Base-by-base conservation (phyloP, 2,113 vertebrate genomes). In the Theristicus caerulescens region DNA sequence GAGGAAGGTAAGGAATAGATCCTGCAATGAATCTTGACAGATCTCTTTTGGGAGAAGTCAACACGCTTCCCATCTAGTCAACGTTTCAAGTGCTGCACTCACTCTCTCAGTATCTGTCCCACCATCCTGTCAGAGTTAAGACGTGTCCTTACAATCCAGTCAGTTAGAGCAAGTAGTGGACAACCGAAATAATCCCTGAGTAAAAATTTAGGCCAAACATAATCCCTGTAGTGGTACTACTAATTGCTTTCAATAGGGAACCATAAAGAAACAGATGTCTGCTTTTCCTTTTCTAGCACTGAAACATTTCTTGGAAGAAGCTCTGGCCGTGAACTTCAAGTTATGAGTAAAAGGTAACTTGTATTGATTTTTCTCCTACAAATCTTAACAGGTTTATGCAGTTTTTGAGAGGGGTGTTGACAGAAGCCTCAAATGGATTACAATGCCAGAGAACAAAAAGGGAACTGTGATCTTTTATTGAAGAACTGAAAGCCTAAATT, bases 401-500 rank as follows among this genome's bases (percentile, higher is more conserved):
- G 78, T 55, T 94, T 96, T 88, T 83, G 82, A 88, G 62, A 59
- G 47, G 65, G 25, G 46, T 92, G 90, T 92, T 90, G 96, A 92
- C 90, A 96, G 94, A 86, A 95, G 88, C 38, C 88, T 77, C 82
- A 90, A 86, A 74, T 84, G 80, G 64, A 79, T 92, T 92, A 88
- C 76, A 96, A 61, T 87, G 62, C 44, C 62, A 88, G 79, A 86
- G 82, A 86, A 86, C 31, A 94, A 82, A 92, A 96, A 88, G 27
- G 34, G 79, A 90, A 71, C 94, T 93, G 71, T 94, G 96, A 90
- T 93, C 76, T 94, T 88, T 82, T 90, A 86, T 70, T 83, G 88
- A 95, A 93, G 79, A 92, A 78, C 42, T 73, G 71, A 87, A 82
- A 89, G 52, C 38, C 84, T 59, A 82, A 91, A 96, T 79, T 91